Percentiles rank a stretch among this genome's conserved stretches.
Conservation (phyloP, 2,797 vertebrate genomes). For the Kryptolebias ocellatus region DNA sequence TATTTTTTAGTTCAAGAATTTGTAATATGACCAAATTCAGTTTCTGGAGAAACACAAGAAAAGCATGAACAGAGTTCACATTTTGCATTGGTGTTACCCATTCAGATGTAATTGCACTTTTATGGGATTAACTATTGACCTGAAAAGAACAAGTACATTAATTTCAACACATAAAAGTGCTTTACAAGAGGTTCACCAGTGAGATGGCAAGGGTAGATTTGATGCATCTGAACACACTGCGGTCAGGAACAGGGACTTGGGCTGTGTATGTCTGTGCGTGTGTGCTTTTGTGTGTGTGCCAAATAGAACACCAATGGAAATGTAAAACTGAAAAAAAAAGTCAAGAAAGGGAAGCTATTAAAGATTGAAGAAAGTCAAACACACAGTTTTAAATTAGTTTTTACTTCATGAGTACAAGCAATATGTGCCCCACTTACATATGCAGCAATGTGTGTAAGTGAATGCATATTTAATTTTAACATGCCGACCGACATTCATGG, state of each 20-base stretch:
- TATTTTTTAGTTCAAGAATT: neutral
- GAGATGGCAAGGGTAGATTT: conserved; percentile 47
- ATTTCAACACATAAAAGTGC: conserved; percentile 76
- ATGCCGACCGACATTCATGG: conserved; percentile 60
- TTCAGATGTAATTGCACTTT: conserved; percentile 83
- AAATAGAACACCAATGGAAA: conserved; percentile 18
- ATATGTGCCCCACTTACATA: neutral
- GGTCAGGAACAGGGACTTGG: conserved; percentile 50
- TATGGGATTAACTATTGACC: conserved; percentile 86
- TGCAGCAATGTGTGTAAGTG: neutral
- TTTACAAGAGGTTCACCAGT: conserved; percentile 64
- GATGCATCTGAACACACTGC: conserved; percentile 51
- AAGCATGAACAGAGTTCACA: conserved; percentile 43
- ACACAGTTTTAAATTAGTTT: conserved; percentile 1
- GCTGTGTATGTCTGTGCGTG: conserved; percentile 21
- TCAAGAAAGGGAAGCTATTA: conserved; percentile 14
- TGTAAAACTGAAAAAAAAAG: neutral
- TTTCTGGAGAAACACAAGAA: conserved; percentile 24
- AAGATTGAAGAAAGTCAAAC: conserved; percentile 27
- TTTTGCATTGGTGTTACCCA: conserved; percentile 63
- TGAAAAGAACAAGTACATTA: conserved; percentile 85
- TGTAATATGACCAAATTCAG: conserved; percentile 6
- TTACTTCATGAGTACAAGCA: conserved; percentile 7
- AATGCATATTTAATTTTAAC: conserved; percentile 53
- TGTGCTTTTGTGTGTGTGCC: conserved; percentile 21